A percentile compares a stretch with the other conserved stretches of the same genome.
phyloP scores from a whole-genome alignment of 2,113 vertebrate genomes.

The Thunnus thynnus region DNA sequence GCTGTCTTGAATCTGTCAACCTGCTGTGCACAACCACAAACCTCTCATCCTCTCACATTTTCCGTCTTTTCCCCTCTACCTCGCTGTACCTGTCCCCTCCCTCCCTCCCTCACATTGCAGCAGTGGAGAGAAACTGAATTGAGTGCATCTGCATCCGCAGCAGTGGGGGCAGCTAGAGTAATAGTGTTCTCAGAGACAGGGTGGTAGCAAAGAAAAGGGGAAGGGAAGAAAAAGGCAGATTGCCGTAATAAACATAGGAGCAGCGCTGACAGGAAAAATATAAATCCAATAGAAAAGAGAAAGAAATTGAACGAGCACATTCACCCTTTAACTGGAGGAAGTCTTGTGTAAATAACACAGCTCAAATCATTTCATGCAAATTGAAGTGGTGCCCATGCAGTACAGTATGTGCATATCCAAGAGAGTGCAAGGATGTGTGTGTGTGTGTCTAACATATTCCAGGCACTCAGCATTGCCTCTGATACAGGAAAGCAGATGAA shows the following conservation, averaged over 20 bases:
- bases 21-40: constrained; percentile 27
- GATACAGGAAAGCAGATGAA: constrained; percentile 30
- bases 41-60: constrained; percentile 26
- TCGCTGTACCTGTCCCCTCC: constrained; percentile 22
- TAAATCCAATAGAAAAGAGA: constrained; percentile 71
- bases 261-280: constrained; percentile 71
- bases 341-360: constrained; percentile 73
- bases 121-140: constrained; percentile 62
- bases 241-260: constrained; percentile 71
- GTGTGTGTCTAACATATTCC: constrained; percentile 17
- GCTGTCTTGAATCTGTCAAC: constrained; percentile 45
- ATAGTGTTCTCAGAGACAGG: constrained; percentile 61
- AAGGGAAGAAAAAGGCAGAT: constrained; percentile 63
- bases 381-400: constrained; percentile 52
- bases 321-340: constrained; percentile 62
- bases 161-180: constrained; percentile 52
- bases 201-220: constrained; percentile 41
- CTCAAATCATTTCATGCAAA: constrained; percentile 73
- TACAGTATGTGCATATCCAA: background rate
- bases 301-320: constrained; percentile 58
- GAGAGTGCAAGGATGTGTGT: background rate
- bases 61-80: background rate
- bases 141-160: constrained; percentile 68
- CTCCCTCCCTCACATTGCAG: constrained; percentile 44
- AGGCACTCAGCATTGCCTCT: constrained; percentile 37